Conservation (phyloP, 2,113 vertebrate genomes). For the Carlito syrichta region DNA sequence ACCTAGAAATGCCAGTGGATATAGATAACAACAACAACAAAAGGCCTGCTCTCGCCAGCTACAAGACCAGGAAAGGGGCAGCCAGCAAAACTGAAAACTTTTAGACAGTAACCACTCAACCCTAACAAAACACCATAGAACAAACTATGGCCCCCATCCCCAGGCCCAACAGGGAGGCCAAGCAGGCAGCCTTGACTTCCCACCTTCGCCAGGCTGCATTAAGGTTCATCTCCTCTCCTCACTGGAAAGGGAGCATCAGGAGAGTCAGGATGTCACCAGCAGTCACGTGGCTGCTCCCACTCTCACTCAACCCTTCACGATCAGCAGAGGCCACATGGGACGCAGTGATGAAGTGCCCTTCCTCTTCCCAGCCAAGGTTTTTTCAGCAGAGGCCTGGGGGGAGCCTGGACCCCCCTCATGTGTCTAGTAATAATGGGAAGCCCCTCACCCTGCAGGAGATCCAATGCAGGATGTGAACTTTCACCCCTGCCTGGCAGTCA, state of each 20-base stretch:
- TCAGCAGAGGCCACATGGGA: background rate
- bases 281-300: background rate
- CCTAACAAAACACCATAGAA: background rate
- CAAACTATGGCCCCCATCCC: background rate
- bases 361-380: background rate
- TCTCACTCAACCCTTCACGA: background rate
- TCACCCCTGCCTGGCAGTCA: background rate
- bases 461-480: background rate
- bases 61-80: background rate
- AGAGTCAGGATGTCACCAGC: background rate
- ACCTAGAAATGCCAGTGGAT: too few species aligned
- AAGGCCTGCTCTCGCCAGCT: background rate
- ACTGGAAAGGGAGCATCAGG: too few species aligned
- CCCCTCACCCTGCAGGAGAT: too few species aligned
- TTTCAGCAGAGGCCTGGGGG: background rate
- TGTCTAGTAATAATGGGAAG: background rate
- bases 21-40: too few species aligned
- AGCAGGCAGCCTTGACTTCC: too few species aligned
- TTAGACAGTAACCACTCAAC: background rate
- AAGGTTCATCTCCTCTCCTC: background rate
- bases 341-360: background rate
- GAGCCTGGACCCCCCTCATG: accelerated
- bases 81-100: background rate
- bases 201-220: background rate
- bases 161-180: background rate